phyloP scores from a whole-genome alignment of 2,797 vertebrate species.

The Sebastes minor region DNA sequence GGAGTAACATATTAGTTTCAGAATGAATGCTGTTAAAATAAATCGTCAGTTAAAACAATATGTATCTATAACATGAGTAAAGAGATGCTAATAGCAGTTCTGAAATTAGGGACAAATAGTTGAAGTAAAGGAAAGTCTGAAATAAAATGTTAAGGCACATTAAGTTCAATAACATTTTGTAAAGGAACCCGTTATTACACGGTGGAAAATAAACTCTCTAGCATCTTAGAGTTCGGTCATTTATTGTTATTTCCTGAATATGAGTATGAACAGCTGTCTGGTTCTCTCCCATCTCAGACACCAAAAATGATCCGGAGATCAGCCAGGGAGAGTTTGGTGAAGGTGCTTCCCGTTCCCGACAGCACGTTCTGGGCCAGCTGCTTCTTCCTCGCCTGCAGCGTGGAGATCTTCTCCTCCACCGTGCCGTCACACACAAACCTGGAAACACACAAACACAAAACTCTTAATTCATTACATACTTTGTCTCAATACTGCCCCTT shows the following conservation, averaged over 20 bases:
- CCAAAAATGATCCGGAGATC: constrained; percentile 91
- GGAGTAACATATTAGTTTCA: not conserved
- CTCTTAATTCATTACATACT: accelerated
- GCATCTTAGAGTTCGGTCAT: not conserved
- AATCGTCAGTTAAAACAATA: not conserved
- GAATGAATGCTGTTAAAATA: not conserved
- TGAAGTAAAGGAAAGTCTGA: not conserved
- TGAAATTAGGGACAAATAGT: not conserved
- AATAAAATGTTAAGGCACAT: not conserved
- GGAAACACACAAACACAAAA: not conserved
- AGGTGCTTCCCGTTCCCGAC: constrained; percentile 85
- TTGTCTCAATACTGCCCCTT: not conserved
- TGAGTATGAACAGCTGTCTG: not conserved
- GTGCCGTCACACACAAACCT: constrained; percentile 95
- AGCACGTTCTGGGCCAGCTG: constrained; percentile 92
- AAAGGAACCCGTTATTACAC: not conserved
- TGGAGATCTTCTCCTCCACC: constrained; percentile 93
- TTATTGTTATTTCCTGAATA: not conserved
- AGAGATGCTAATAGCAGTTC: not conserved
- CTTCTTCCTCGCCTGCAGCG: constrained; percentile 92
- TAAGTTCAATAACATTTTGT: not conserved
- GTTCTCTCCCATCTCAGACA: constrained; percentile 51
- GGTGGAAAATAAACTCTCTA: not conserved
- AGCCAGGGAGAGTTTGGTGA: constrained; percentile 89
- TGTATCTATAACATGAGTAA: not conserved